Base-by-base conservation (phyloP, 2,888 invertebrate genomes). In the Hirtodrosophila histrioides region DNA sequence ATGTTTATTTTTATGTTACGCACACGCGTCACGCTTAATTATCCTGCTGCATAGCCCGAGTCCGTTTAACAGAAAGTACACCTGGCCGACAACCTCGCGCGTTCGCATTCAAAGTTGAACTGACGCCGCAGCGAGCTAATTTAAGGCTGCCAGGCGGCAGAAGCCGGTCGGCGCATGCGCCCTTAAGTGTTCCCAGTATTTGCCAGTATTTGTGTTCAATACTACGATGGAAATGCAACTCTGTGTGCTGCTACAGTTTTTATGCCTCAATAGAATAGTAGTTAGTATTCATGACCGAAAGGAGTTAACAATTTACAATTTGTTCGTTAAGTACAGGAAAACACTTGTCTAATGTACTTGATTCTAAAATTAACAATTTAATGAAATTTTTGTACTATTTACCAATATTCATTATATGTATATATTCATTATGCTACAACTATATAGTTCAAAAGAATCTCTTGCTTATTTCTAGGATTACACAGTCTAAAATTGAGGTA, bases 401-500 rank as follows among this genome's bases (percentile, higher is more conserved):
- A 23, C 36, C 23, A 37, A 7, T 44, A n/a, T 31, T 6, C 24
- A 24, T 35, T 33, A 39, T 4, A 31, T n/a, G n/a, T n/a, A n/a
- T n/a, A n/a, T 27, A 27, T 27, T 27, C 3, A 27, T 27, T 27
- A 39, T 10, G 44, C 33, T 51, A 45, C 10, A 33, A n/a, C 17
- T 1, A 17, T 17, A 17, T 39, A n/a, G 27, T 33, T 17, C 43
- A 23, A 35, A 35, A 37, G 23, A 49, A 39, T 48, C 31, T 23
- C 4, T 46, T 48, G 50, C 56, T 46, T 67, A 69, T 31, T n/a
- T 46, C n/a, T n/a, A 24, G 23, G 54, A 43, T 50, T 12, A 60
- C 45, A 49, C 78, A 76, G 88, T 87, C 76, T 90, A 91, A 80
- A 90, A 90, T 74, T 91, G 89, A 88, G 91, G 89, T 90, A 90